These are phyloP conservation scores for Pipistrellus pygmaeus DNA, from an alignment of 2,797 vertebrate species.

Conservation along the genomic window DNA sequence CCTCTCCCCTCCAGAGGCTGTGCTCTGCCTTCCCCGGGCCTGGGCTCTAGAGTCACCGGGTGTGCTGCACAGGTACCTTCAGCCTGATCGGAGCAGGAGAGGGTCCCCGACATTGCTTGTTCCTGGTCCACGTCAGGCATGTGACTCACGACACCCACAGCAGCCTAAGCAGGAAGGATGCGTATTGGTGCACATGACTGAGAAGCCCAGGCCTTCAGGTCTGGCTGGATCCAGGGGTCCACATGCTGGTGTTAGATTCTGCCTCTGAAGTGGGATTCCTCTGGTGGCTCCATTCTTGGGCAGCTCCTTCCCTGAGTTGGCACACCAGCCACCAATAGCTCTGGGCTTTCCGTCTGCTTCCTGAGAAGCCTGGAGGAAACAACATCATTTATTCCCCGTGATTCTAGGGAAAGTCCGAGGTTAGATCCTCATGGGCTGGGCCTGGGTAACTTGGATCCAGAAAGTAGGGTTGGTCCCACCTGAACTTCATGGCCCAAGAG, in stretches of 20 bases:
- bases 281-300: neutral
- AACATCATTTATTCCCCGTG: neutral
- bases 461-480: neutral
- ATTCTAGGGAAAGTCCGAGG: neutral
- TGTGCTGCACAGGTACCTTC: neutral
- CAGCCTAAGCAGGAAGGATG: neutral
- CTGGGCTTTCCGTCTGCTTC: neutral
- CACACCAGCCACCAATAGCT: neutral
- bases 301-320: neutral
- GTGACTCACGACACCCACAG: neutral
- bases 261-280: neutral
- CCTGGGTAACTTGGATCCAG: neutral
- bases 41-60: neutral
- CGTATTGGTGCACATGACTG: neutral
- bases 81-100: neutral
- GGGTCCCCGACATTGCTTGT: neutral
- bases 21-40: neutral
- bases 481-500: neutral
- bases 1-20: neutral
- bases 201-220: neutral
- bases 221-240: neutral
- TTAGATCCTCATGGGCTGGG: neutral
- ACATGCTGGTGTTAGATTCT: neutral
- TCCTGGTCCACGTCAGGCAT: neutral
- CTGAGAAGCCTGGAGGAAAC: neutral